Percentiles rank a stretch among this genome's conserved stretches.
Conservation (phyloP, 2,888 invertebrate species). For the Heteromurus nitidus region DNA sequence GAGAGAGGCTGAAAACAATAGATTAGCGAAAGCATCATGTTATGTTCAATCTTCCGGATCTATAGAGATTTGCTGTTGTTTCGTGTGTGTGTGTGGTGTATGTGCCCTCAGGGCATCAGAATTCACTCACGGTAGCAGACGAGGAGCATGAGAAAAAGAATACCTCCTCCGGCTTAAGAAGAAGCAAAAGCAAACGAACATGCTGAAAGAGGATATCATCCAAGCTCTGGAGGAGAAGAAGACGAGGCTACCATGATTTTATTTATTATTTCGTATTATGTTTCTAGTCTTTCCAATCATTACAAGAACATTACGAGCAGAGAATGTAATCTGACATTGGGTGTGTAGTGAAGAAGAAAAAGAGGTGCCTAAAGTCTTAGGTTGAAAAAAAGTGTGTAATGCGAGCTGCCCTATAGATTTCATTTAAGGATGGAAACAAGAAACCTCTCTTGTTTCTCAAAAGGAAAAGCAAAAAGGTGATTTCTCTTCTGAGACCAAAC, state of each 20-base stretch:
- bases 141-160: neutral
- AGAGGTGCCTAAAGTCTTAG: neutral
- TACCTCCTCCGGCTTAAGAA: neutral
- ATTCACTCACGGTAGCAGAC: too few relatives aligned
- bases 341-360: too few relatives aligned
- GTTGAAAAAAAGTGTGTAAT: neutral
- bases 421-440: neutral
- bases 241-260: too few relatives aligned
- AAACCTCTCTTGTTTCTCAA: neutral
- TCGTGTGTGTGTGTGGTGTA: too few relatives aligned
- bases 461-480: neutral
- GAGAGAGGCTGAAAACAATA: neutral
- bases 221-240: too few relatives aligned
- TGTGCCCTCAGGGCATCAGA: too few relatives aligned
- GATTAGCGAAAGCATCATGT: neutral
- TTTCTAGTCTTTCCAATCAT: conserved; percentile 7
- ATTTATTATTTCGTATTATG: conserved; percentile 1
- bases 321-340: neutral
- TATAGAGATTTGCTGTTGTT: conserved; percentile 1
- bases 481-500: neutral
- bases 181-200: too few relatives aligned
- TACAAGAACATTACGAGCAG: neutral
- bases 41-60: too few relatives aligned
- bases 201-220: too few relatives aligned
- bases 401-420: too few relatives aligned